These are phyloP conservation scores for Rhinopithecus roxellana DNA, from an alignment of 2,113 vertebrate species.

Conservation along the genomic window DNA sequence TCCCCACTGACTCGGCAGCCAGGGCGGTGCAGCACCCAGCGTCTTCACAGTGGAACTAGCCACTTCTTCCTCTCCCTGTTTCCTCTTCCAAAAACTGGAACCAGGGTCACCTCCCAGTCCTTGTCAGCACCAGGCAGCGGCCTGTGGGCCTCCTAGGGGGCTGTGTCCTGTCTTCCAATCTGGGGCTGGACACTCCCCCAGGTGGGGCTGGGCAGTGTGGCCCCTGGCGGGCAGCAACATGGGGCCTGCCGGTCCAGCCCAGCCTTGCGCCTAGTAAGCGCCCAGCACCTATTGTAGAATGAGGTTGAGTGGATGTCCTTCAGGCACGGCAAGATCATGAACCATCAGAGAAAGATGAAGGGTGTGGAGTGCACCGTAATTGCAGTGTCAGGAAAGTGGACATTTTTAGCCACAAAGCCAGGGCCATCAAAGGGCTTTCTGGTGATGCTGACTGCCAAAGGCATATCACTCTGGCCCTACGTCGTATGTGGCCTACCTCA, in stretches of 20 bases:
- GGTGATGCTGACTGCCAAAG: not conserved
- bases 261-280: not conserved
- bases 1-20: no score
- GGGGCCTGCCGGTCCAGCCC: no score
- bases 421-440: not conserved
- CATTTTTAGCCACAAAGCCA: conserved; percentile 34
- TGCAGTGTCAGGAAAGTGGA: not conserved
- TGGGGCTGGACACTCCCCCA: no score
- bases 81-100: not conserved
- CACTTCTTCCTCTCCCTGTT: accelerated
- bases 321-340: not conserved
- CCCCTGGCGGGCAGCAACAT: accelerated
- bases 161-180: not conserved
- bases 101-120: not conserved
- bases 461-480: not conserved
- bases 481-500: not conserved
- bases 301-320: not conserved
- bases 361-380: not conserved
- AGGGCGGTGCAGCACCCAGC: not conserved
- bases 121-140: accelerated
- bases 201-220: no score
- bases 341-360: not conserved
- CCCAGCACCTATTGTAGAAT: accelerated
- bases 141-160: no score
- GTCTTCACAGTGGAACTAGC: accelerated